Conservation (phyloP, 2,888 invertebrate genomes). For the Coecobrya sp. region DNA sequence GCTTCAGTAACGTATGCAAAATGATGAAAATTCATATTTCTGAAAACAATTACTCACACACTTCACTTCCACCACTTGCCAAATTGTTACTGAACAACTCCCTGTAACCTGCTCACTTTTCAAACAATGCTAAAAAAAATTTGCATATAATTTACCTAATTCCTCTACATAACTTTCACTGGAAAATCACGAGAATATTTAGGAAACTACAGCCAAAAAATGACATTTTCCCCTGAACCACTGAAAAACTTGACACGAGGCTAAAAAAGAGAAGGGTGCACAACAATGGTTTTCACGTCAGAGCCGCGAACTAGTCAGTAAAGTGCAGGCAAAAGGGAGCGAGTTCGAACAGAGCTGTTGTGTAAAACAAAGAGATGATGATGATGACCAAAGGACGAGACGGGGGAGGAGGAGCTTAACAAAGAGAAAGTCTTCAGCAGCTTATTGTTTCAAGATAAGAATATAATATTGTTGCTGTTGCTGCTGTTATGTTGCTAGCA, state of each 20-base stretch:
- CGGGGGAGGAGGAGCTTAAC: constrained; percentile 70
- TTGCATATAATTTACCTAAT: neutral
- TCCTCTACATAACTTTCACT: neutral
- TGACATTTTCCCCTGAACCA: neutral
- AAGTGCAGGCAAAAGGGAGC: constrained; percentile 48
- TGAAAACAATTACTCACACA: neutral
- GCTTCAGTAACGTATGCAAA: neutral
- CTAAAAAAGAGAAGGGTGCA: constrained; percentile 47
- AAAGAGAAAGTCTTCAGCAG: constrained; percentile 78
- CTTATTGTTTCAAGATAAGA: constrained; percentile 66
- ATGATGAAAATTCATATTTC: constrained; percentile 27
- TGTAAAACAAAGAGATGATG: constrained; percentile 55
- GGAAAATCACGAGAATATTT: neutral
- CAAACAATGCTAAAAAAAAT: neutral
- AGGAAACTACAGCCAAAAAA: neutral
- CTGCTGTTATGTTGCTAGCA: too few relatives aligned
- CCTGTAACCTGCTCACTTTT: neutral
- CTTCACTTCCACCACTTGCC: neutral
- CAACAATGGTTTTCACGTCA: constrained; percentile 79
- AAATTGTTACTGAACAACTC: neutral
- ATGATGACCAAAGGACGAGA: constrained; percentile 74
- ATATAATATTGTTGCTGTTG: constrained; percentile 10
- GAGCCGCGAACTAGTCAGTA: constrained; percentile 18
- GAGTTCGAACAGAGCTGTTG: constrained; percentile 10
- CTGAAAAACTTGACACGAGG: neutral